Conservation (phyloP, 2,113 vertebrate genomes). For the Dipodomys spectabilis region DNA sequence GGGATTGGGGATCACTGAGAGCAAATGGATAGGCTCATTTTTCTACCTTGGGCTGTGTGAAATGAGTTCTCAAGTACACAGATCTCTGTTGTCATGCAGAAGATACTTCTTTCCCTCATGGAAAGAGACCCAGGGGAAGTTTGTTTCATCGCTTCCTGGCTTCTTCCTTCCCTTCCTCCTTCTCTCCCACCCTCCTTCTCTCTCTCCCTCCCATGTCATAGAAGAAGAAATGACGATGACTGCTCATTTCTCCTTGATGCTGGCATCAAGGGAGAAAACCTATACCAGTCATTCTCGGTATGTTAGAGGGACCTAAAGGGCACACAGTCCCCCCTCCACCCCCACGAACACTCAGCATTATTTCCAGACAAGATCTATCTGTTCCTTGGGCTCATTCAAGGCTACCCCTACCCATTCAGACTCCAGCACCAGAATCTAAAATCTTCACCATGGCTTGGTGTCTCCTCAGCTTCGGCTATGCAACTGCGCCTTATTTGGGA, state of each 20-base stretch:
- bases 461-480: background rate
- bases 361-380: background rate
- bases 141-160: background rate
- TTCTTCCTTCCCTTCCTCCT: conserved; percentile 26
- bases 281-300: too few relatives aligned
- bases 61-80: conserved; percentile 47
- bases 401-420: background rate
- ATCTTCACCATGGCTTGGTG: background rate
- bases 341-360: background rate
- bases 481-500: background rate
- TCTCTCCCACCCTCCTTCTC: background rate
- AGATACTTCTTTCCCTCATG: background rate
- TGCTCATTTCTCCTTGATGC: background rate
- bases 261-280: background rate
- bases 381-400: background rate
- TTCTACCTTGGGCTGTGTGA: conserved; percentile 46
- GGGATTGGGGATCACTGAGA: background rate
- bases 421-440: background rate
- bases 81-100: background rate
- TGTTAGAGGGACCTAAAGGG: rapidly evolving
- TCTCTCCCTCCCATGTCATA: too few relatives aligned
- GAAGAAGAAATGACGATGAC: too few relatives aligned
- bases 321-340: rapidly evolving
- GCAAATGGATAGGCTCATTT: conserved; percentile 36
- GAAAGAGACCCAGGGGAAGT: background rate